phyloP scores from a whole-genome alignment of 2,113 vertebrate species.

The Plecturocebus donacophilus region DNA sequence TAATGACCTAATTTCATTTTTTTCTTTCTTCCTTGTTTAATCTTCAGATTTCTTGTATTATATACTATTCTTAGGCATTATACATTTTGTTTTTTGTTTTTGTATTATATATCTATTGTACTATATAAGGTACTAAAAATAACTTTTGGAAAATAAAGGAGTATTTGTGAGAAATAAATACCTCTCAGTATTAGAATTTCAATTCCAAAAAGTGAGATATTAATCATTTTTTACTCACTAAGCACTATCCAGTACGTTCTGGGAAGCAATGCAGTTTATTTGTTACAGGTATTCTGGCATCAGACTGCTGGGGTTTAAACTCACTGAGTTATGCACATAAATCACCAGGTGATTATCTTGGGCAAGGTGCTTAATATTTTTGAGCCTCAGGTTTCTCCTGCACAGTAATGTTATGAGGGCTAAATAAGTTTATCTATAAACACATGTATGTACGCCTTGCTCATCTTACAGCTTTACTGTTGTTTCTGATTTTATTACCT shows the following conservation, averaged over 20 bases:
- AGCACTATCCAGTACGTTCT: background rate
- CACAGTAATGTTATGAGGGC: background rate
- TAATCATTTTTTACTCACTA: background rate
- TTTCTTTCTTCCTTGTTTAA: background rate
- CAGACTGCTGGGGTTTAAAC: background rate
- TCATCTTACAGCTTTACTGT: background rate
- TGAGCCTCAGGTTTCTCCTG: background rate
- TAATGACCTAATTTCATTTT: background rate
- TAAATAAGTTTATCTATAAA: conserved; percentile 20
- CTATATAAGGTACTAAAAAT: background rate
- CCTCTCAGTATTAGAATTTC: background rate
- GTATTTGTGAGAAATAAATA: background rate
- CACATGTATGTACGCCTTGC: background rate
- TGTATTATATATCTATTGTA: background rate
- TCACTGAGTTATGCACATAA: background rate
- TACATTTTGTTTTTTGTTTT: background rate
- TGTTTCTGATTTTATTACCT: conserved; percentile 37
- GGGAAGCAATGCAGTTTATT: background rate
- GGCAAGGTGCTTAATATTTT: background rate
- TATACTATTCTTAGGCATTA: background rate
- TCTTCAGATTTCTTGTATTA: background rate
- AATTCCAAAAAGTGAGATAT: background rate
- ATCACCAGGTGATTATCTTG: background rate
- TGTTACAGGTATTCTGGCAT: background rate
- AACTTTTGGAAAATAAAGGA: background rate